Evolutionary conservation across 2,888 invertebrate species (phyloP), one percentile per base, ranked within the genome.

Genomic region (Ectobius pallidus): DNA sequence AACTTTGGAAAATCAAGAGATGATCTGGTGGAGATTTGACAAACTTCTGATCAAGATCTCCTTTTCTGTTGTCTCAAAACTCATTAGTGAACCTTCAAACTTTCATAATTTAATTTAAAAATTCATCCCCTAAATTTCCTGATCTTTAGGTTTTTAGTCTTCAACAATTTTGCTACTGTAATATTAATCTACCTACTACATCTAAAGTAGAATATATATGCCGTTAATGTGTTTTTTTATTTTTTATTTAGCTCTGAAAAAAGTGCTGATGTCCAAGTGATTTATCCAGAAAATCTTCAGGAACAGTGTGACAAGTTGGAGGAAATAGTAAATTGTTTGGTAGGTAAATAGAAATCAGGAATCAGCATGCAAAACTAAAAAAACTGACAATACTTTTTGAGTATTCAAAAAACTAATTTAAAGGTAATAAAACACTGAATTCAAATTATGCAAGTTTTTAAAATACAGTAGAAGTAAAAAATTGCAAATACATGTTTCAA

Each of bases 251-350:
- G 46, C 18, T 20, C 9, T 9, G 46, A 46, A 9, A 20, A 3
- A 20, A 20, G 18, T 18, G 46, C 46, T 46, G 46, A 46, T 20
- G 46, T 4, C n/a, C 4, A 20, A 46, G 18, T 20, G 46, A 46
- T 46, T 7, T 80, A 78, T 77, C 77, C 80, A 14, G 74, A 77
- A n/a, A 77, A 70, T 39, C 73, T 82, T 32, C 79, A 79, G 74
- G 74, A 77, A 27, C 74, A 78, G 16, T 82, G 81, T 61, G 78
- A 81, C 39, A 76, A 78, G 16, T 76, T 82, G 49, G 80, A 79
- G 74, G 76, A 76, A 71, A 73, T 80, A 74, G 80, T 81, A 25
- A 72, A 79, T 39, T 71, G 73, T 73, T 58, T 80, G 77, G 82
- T 82, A 79, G 75, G 22, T 30, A 9, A 2, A 46, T n/a, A n/a